Base-by-base conservation (phyloP, 35 echinoderm and acorn worm genomes). In the Stichopus chloronotus region DNA sequence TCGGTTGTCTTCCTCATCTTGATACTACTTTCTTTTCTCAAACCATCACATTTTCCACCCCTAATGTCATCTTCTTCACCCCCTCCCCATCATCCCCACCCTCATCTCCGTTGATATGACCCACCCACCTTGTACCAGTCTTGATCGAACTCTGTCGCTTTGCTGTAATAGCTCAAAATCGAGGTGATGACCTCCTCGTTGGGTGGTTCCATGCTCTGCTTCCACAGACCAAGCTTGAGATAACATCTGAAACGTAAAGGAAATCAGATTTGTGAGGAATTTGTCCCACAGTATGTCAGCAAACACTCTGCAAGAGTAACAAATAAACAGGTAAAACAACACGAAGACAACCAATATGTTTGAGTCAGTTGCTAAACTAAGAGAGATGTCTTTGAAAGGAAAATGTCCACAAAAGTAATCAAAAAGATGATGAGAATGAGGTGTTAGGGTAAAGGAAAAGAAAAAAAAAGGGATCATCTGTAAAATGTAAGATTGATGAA, bases 141-240 rank as follows among this genome's bases (percentile, higher is more conserved):
- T 7, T 91, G 88, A 59, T 99, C 97, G 90, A 96, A 94, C 65
- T 99, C 97, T 21, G 97, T 96, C n/a, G 97, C 95, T 56, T 94
- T 93, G 14, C 90, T 95, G 92, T 95, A 99, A 68, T 99, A 96
- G 63, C 78, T 84, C 24, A 96, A 58, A 23, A 96, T 99, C 9
- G 94, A 81, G 55, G 94, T 93, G 52, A 99, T 96, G 12, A 94
- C 90, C 8, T 94, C 92, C n/a, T 96, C 95, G 30, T 78, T 94
- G 12, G 92, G 59, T 10, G 83, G 93, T 30, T 99, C 93, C 88
- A 99, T 56, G 65, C 94, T 96, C 58, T 99, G 97, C 25, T 96
- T 93, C 97, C 97, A 99, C 19, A 95, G 93, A 81, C 97, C 97
- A 7, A 99, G 92, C 65, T 99, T 99, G 52, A 99, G 68, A 63